Base-by-base conservation (phyloP, 92 coral and sea anemone genomes). In the Epizoanthus scotinus region DNA sequence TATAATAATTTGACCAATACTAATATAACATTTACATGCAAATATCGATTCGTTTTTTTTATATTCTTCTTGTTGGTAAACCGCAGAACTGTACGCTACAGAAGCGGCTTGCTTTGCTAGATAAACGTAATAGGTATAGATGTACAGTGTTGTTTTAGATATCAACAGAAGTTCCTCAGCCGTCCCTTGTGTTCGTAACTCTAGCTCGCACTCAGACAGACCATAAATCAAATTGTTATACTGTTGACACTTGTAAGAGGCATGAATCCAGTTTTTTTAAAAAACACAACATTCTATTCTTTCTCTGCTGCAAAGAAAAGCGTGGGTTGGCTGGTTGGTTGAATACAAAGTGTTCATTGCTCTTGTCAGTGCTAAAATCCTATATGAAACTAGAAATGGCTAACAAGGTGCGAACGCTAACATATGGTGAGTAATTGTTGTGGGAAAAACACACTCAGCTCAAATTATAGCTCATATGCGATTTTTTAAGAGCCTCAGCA, bases 191-290 rank as follows among this genome's bases (percentile, higher is more conserved):
- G 13, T 31, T 19, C 22, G 77, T 44, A 70, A 70, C 77, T 24
- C 53, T 47, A 44, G 59, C 21, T 44, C n/a, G n/a, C n/a, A n/a
- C n/a, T n/a, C 28, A 70, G 77, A 47, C 77, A 70, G 61, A 17
- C 27, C 77, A 49, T 70, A 70, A 70, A 70, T 70, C 77, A 70
- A 24, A 22, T 44, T 9, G 53, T n/a, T 25, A n/a, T 24, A 22
- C 77, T 49, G 77, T 47, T 49, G 77, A 49, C 58, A 49, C 6
- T 56, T 70, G 73, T 6, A 70, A 14, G 12, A 47, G 52, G 58
- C 25, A 44, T 24, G 77, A 70, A 47, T 26, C 77, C 50, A 70
- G 8, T 44, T 70, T 19, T n/a, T n/a, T n/a, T n/a, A n/a, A n/a
- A n/a, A 36, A 70, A 40, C 36, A 44, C 60, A 70, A 70, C 21